Conservation (phyloP, 2,797 vertebrate species). For the Loris lydekkerianus region DNA sequence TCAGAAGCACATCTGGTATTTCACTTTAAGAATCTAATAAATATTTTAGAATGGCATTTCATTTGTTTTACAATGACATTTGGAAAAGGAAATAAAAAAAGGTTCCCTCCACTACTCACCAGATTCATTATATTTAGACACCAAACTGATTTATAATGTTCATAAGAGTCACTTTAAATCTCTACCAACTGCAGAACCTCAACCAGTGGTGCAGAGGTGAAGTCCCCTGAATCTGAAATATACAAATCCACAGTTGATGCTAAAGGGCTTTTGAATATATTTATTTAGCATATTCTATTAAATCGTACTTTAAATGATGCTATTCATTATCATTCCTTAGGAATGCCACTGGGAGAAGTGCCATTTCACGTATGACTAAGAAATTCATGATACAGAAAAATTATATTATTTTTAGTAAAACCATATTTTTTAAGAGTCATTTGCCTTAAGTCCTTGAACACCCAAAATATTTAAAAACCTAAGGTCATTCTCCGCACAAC, state of each 20-base stretch:
- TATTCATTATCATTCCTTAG: neutral
- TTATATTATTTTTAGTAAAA: conserved; percentile 24
- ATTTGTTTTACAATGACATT: conserved; percentile 80
- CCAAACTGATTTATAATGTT: neutral
- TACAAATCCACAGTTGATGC: neutral
- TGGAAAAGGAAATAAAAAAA: conserved; percentile 69
- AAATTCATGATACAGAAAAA: neutral
- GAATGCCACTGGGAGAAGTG: neutral
- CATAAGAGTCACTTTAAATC: conserved; percentile 52
- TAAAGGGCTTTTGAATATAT: neutral
- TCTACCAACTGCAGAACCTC: neutral
- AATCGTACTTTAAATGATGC: neutral
- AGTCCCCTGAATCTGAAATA: neutral
- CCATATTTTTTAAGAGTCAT: neutral
- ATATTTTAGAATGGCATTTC: conserved; percentile 81
- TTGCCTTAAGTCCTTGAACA: conserved; percentile 21
- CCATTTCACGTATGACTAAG: conserved; percentile 40
- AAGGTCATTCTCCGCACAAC: neutral
- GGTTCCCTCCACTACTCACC: neutral
- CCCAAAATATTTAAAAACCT: neutral
- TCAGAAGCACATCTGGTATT: conserved; percentile 41
- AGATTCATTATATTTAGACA: conserved; percentile 1
- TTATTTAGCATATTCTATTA: neutral
- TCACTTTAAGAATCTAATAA: conserved; percentile 78
- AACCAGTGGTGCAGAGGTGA: neutral